Evolutionary conservation across 2,888 invertebrate species (phyloP), one percentile per base, ranked within the genome.

Genomic region (Pseudoips prasinana): DNA sequence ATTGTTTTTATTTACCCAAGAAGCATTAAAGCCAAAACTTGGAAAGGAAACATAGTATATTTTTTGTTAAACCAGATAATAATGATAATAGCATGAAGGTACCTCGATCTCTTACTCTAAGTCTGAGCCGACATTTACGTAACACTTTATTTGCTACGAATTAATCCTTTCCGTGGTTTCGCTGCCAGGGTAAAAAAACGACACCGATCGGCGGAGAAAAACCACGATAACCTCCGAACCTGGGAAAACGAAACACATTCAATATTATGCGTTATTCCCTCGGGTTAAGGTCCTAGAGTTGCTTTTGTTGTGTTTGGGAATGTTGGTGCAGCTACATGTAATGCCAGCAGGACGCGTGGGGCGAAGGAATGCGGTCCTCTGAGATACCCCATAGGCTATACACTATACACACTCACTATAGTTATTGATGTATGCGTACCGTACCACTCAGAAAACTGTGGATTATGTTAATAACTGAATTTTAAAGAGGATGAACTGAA

Each of bases 101-200:
- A 14, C 14, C 3, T 3, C 3, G 14, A 5, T 14, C 14, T 3
- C 2, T 14, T 14, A 3, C 2, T 5, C 5, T 14, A 2, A 14
- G 5, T 5, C 14, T 14, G 3, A 5, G 14, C 14, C 14, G 5
- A 20, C 7, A 20, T 7, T 65, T 54, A 63, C 63, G 61, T 64
- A 72, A 72, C 69, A 70, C 68, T 73, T 76, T 80, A 80, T 82
- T 82, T 80, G 69, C 75, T 69, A 78, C 72, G 70, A 84, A 84
- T 85, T 81, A 85, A 84, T 83, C 83, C 78, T 81, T 82, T 81
- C 78, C 81, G 76, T 71, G 74, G 80, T 81, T 82, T 80, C 68
- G 76, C 67, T 58, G 73, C 63, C 45, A 63, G 56, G 44, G 64
- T 62, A 76, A 83, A 83, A 76, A 80, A 81, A 82, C 70, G 64